phyloP scores from a whole-genome alignment of 2,797 vertebrate genomes.

The Sebastolobus altivelis region DNA sequence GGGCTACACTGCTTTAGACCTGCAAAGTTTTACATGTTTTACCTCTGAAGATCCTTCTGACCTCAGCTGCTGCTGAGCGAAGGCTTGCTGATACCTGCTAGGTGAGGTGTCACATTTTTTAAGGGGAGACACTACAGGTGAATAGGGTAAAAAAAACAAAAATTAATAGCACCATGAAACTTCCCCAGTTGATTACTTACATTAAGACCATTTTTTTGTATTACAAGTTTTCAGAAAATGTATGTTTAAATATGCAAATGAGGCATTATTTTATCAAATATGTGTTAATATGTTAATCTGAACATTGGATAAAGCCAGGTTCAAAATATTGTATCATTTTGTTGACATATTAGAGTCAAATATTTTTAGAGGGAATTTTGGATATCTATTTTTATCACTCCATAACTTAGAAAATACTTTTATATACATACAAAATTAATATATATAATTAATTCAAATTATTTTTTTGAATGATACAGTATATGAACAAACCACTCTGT shows the following conservation, averaged over 20 bases:
- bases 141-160: background rate
- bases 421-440: no score
- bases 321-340: no score
- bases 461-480: no score
- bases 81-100: constrained; percentile 48
- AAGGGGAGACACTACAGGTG: no score
- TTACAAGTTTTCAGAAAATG: background rate
- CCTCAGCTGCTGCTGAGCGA: constrained; percentile 21
- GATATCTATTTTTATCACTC: background rate
- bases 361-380: no score
- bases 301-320: background rate
- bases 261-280: background rate
- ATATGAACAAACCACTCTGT: background rate
- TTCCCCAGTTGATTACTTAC: background rate
- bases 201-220: background rate
- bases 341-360: no score
- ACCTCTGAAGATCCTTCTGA: constrained; percentile 55
- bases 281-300: background rate
- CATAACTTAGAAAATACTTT: background rate
- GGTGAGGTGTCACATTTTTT: background rate
- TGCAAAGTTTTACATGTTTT: constrained; percentile 32
- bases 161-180: no score
- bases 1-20: background rate
- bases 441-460: no score
- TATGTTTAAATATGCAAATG: background rate